These are phyloP conservation scores for Drosophila melanogaster DNA, from an alignment of 1,140 invertebrate species.

Conservation along the genomic window Release_6_plus_ISO1_MT NC_004354.4:5151001-5151500, in stretches of 20 bases:
- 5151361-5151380: not conserved
- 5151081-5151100: not conserved
- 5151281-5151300: no score
- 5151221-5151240: no score
- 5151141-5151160: not conserved
- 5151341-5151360: not conserved
- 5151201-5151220: no score
- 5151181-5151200: no score
- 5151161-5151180: not conserved
- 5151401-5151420: not conserved
- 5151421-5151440: not conserved
- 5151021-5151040: conserved; percentile 30
- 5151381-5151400: not conserved
- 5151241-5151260: no score
- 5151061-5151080: conserved; percentile 38
- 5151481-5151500: not conserved
- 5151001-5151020: conserved; percentile 58
- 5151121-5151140: not conserved
- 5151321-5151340: not conserved
- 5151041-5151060: conserved; percentile 42
- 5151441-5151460: not conserved
- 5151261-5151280: no score
- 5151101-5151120: not conserved
- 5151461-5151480: conserved; percentile 6
- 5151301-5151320: not conserved